Conservation (phyloP, 2,113 vertebrate species). For the Platichthys stellatus region DNA sequence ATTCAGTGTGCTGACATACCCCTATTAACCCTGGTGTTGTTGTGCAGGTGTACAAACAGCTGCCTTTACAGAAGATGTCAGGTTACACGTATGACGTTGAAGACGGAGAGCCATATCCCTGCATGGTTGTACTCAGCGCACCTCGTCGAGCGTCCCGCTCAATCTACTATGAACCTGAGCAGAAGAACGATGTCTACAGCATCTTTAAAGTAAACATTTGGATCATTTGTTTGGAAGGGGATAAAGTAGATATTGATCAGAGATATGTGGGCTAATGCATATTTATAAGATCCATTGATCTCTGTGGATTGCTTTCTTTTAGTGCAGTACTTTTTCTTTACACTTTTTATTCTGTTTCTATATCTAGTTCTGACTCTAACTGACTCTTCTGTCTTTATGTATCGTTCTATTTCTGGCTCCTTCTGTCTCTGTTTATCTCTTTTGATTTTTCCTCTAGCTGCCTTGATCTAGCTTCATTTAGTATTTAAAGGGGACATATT, state of each 20-base stretch:
- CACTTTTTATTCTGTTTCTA: no score
- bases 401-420: background rate
- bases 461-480: background rate
- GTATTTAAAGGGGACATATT: no score
- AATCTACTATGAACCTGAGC: background rate
- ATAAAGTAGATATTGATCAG: no score
- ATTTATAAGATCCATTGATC: no score
- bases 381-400: background rate
- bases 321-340: no score
- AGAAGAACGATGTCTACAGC: conserved; percentile 69
- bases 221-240: background rate
- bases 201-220: conserved; percentile 73
- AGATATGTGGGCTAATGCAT: no score
- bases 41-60: conserved; percentile 79
- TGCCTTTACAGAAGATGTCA: conserved; percentile 78
- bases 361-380: no score
- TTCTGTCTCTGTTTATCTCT: background rate
- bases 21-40: background rate
- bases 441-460: background rate
- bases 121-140: background rate
- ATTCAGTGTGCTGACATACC: background rate
- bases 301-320: no score
- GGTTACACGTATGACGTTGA: conserved; percentile 70
- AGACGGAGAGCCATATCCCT: conserved; percentile 49
- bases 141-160: background rate